Evolutionary conservation across 2,797 vertebrate genomes (phyloP).

Genomic region (Sebastes ruberrimus): DNA sequence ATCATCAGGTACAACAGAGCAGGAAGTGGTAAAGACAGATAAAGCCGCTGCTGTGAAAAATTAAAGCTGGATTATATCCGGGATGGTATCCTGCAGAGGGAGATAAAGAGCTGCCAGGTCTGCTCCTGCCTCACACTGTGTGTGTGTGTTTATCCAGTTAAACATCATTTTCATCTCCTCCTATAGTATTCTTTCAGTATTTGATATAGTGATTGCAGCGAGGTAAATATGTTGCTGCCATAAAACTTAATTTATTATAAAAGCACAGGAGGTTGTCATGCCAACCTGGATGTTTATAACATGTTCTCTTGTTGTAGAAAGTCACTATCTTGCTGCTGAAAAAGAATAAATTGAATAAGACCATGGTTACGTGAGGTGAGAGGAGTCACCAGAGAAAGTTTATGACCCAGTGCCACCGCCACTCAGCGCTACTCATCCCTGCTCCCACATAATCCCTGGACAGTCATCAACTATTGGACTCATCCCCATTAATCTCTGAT

Average conservation of each 20-base stretch:
- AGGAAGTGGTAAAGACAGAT: background rate
- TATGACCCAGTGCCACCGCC: conserved; percentile 9
- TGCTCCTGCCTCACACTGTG: background rate
- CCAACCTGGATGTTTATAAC: background rate
- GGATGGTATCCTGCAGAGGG: conserved; percentile 63
- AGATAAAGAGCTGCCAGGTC: conserved; percentile 56
- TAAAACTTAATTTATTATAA: background rate
- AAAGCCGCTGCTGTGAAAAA: conserved; percentile 2
- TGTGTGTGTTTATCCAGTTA: background rate
- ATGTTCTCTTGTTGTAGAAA: background rate
- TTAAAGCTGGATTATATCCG: conserved; percentile 19
- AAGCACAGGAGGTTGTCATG: background rate
- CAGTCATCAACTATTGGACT: conserved; percentile 47
- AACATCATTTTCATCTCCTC: background rate
- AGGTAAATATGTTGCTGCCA: background rate
- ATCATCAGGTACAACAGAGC: background rate
- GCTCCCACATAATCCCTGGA: conserved; percentile 54
- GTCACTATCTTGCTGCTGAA: background rate
- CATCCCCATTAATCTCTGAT: conserved; percentile 61
- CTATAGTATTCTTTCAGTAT: background rate
- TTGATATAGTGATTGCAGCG: background rate
- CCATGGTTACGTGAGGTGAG: background rate
- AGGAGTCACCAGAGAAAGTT: conserved; percentile 22
- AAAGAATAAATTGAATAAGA: background rate
- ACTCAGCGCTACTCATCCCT: conserved; percentile 21